Evolutionary conservation across 2,797 vertebrate species (phyloP).

Genomic region (Syndactyla subalaris): DNA sequence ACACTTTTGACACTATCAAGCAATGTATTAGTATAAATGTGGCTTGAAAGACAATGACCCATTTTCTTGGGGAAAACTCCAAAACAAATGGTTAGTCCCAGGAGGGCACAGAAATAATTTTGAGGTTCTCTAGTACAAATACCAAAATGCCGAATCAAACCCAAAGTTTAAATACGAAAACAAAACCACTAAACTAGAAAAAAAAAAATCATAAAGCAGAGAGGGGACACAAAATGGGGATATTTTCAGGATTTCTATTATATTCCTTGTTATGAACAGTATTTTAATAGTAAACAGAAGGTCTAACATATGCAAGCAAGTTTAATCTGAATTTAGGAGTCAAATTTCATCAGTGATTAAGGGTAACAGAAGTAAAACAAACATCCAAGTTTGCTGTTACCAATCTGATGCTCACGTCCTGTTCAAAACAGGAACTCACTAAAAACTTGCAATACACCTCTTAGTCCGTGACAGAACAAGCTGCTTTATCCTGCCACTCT

Average conservation of each 20-base stretch:
- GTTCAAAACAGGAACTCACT: background rate
- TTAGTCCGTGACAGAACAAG: background rate
- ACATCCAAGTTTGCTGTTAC: background rate
- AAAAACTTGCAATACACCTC: background rate
- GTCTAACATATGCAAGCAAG: background rate
- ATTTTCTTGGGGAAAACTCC: background rate
- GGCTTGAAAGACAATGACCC: background rate
- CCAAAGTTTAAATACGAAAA: background rate
- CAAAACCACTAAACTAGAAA: background rate
- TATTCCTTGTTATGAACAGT: background rate
- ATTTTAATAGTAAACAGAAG: constrained; percentile 32
- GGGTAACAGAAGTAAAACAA: background rate
- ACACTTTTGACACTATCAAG: background rate
- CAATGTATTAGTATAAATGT: background rate
- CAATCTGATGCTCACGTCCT: background rate
- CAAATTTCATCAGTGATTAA: background rate
- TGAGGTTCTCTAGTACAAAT: background rate
- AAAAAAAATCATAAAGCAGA: background rate
- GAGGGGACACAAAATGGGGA: background rate
- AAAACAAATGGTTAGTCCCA: background rate
- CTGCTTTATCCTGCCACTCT: background rate
- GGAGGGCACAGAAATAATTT: background rate
- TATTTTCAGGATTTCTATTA: background rate
- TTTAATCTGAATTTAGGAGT: background rate
- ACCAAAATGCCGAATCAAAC: background rate